Base-by-base conservation (phyloP, 2,888 invertebrate species). In the Calephelis perditalis region DNA sequence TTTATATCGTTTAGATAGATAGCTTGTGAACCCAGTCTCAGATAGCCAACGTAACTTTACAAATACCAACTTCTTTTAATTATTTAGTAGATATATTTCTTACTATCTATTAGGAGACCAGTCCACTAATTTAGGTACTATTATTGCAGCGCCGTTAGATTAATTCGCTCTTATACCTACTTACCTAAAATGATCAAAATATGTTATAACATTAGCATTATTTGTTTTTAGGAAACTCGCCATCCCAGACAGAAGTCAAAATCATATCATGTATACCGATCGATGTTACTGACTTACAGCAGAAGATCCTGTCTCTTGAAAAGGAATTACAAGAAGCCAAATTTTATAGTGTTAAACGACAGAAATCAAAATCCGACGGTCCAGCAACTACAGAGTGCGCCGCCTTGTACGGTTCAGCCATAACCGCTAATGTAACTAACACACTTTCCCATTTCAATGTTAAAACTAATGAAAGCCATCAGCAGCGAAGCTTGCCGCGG, bases 211-310 rank as follows among this genome's bases (percentile, higher is more conserved):
- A 26, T 26, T 7, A 11, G 45, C 6, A 11, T 12, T 15, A 37
- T n/a, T n/a, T 59, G 45, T 45, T 65, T 47, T 64, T 69, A 89
- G 89, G 89, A 36, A 90, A 90, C 63, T 76, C 82, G 9, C 81
- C 84, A 36, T 88, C 89, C 2, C 84, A 84, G 65, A 88, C 88
- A 1, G 88, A 89, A 72, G 89, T 90, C 3, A 88, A 89, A 75
- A 84, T 90, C 60, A 85, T 89, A 71, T 90, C 89, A 15, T 90
- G 89, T 67, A 87, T 90, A 70, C 89, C 89, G 6, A 85, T 89
- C 65, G 89, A 90, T 65, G 89, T 89, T 5, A 82, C 86, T 9
- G 89, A 89, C 62, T 73, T 89, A 47, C 89, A 89, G 66, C 78
- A 86, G 65, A 84, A 81, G 63, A 86, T 90, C 4, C 65, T 76